Base-by-base conservation (phyloP, 2,113 vertebrate species). In the Cyanocitta stelleri region DNA sequence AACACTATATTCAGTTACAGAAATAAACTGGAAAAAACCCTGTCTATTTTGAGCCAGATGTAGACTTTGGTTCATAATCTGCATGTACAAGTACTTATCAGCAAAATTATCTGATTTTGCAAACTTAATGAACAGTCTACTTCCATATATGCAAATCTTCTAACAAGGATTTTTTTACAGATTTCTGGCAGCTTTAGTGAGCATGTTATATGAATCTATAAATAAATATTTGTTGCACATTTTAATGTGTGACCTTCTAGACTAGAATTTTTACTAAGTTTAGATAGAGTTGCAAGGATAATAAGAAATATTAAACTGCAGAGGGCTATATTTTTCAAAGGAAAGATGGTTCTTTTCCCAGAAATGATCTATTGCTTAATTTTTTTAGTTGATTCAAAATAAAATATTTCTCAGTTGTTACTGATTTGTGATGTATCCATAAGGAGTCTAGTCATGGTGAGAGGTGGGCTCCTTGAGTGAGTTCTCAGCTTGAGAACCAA, bases 81-180 rank as follows among this genome's bases (percentile, higher is more conserved):
- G 43, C 23, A 16, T 81, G 27, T 10, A 8, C 1, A 24, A 79
- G 49, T 48, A 61, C 59, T 74, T 94, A 30, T 79, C 71, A 95
- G 56, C 29, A 87, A 44, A 91, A 75, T 75, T 30, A 76, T 93
- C 74, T 63, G 78, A 87, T 85, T 97, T 90, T 95, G 9, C 32
- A 89, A 72, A 72, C 55, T 79, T 83, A 61, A 73, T 37, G 30
- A 91, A 63, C 4, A 55, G 68, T 43, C 33, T 68, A 75, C 9
- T 59, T 12, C 27, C 43, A 30, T 35, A 39, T 33, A 52, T 39
- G 44, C 37, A 63, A 69, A 46, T 48, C 13, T 44, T 85, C 39
- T 67, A 41, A 86, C 49, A 54, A 91, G 4, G 6, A 1, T 6
- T 62, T 58, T 64, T 87, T 43, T 51, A 51, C 29, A 78, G 41